A percentile compares a stretch with the other conserved stretches of the same genome.
These are phyloP conservation scores for Chaetodon auriga DNA, from an alignment of 2,113 vertebrate genomes.

Conservation along the genomic window DNA sequence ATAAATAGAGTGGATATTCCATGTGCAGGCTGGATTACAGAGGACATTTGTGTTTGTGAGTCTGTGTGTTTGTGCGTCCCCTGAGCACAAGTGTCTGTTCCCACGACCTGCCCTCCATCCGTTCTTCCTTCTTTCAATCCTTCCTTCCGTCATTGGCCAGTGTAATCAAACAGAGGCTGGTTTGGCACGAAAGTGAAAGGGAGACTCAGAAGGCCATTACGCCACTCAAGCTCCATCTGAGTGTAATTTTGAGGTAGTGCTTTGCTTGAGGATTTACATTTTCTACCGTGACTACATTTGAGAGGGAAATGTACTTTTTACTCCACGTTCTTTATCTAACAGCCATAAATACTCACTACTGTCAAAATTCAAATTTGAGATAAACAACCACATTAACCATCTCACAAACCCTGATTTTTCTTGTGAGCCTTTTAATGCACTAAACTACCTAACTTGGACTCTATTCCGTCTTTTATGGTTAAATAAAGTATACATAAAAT, in stretches of 20 bases:
- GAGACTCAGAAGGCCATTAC: conserved; percentile 7
- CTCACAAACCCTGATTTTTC: neutral
- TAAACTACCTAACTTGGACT: too few relatives aligned
- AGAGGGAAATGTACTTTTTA: neutral
- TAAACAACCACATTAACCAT: neutral
- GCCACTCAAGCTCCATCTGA: conserved; percentile 31
- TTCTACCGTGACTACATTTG: neutral
- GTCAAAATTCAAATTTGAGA: too few relatives aligned
- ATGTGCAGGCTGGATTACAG: conserved; percentile 64
- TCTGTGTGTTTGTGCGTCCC: conserved; percentile 64
- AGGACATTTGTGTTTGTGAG: conserved; percentile 57
- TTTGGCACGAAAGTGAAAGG: conserved; percentile 41
- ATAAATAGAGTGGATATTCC: conserved; percentile 73
- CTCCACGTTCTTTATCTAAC: too few relatives aligned
- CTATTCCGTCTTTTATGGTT: too few relatives aligned
- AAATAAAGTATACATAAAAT: too few relatives aligned
- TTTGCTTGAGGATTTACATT: neutral
- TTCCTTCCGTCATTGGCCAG: conserved; percentile 55
- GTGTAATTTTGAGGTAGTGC: neutral
- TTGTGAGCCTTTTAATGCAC: neutral
- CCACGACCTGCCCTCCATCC: conserved; percentile 78
- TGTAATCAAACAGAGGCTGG: conserved; percentile 63
- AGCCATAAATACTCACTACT: too few relatives aligned
- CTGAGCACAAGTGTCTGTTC: conserved; percentile 76
- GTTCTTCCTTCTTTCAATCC: conserved; percentile 57